Evolutionary conservation across 2,888 invertebrate genomes (phyloP), one percentile per base, ranked within the genome.

Genomic region (Schrankia costaestrigalis): DNA sequence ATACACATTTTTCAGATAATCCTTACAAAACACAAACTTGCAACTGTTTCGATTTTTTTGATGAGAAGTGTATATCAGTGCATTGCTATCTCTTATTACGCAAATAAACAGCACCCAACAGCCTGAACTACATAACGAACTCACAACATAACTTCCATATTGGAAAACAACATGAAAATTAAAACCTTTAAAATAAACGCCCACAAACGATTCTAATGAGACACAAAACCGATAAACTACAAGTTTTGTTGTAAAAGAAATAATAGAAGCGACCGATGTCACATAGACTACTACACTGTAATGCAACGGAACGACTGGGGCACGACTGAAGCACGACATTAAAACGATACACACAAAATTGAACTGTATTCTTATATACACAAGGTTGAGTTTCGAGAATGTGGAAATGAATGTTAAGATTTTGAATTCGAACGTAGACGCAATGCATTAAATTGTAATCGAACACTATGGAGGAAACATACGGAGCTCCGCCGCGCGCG

Each of bases 371-470:
- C 0, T 0, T n/a, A 12, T 2, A 21, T 3, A 8, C 22, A n/a
- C 49, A 66, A 57, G 47, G 69, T 58, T 31, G 34, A 56, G 32
- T 59, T 49, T 68, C 31, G 43, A 10, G 6, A 41, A 47, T 14
- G 11, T 3, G 14, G 21, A 14, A 44, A 31, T 50, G 41, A 63
- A 30, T 19, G 30, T 70, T 70, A 62, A 66, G 74, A 78, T 78
- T 79, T 78, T 63, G 75, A 81, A 76, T 74, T 70, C 67, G 66
- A 62, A 68, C 52, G 62, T 67, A 60, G 67, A 67, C 71, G 70
- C 75, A 73, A 70, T 80, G 81, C 84, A 78, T 86, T 87, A 86
- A 87, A 87, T 87, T 84, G 87, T 84, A 86, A 86, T 87, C 85
- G 86, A 85, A 84, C 83, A 83, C 84, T 69, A 54, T 52, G 45